Evolutionary conservation across 2,888 invertebrate genomes (phyloP).

Genomic region (Isoperla grammatica): DNA sequence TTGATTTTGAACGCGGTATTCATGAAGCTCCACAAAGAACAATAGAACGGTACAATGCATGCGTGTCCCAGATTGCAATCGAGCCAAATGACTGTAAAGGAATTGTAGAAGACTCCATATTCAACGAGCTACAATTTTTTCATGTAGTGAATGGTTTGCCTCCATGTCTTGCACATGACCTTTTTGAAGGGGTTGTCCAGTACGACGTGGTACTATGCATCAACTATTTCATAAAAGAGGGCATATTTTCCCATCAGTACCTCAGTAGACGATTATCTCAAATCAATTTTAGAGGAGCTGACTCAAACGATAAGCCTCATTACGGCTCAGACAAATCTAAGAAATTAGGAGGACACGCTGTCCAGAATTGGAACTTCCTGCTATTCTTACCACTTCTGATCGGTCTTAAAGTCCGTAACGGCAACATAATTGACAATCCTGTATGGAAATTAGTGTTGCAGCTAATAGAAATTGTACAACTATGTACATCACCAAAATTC

Average conservation of each 20-base stretch:
- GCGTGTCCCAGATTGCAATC: not conserved
- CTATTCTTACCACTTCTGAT: not conserved
- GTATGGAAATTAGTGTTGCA: not conserved
- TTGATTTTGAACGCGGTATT: not conserved
- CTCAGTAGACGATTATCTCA: not conserved
- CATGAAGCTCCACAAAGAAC: not conserved
- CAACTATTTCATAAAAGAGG: not conserved
- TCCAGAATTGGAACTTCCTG: slow-evolving; percentile 1
- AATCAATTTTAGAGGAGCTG: not conserved
- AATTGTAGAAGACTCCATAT: not conserved
- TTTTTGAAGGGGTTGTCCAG: not conserved
- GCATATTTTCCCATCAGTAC: not conserved
- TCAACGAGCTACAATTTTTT: not conserved
- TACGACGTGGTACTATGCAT: not conserved
- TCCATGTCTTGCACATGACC: slow-evolving; percentile 2
- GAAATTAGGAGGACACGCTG: not conserved
- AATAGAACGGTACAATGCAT: not conserved
- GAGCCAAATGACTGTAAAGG: not conserved
- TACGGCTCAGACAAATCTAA: not conserved
- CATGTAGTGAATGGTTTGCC: not conserved
- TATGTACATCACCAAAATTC: not conserved
- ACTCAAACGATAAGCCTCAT: not conserved
- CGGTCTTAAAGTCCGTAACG: not conserved
- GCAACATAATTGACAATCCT: not conserved
- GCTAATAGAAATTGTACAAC: not conserved